Evolutionary conservation across 2,797 vertebrate species (phyloP), one percentile per base, ranked within the genome.

Genomic region (Kryptolebias ocellatus): DNA sequence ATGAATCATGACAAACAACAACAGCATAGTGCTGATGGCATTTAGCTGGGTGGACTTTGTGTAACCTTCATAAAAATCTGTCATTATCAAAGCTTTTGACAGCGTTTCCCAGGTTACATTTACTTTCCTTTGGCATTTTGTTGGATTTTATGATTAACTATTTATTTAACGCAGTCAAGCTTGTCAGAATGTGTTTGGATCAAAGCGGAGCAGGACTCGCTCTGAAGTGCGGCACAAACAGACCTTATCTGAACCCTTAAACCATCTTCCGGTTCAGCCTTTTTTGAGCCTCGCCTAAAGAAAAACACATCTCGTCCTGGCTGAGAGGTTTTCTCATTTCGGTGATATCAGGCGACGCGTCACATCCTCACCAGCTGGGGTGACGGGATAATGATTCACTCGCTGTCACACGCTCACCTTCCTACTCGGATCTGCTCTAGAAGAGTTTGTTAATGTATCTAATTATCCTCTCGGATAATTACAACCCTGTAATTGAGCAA

Each of bases 281-380:
- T 58, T 44, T 16, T 70, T 71, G 64, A 57, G 20, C 20, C 20
- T 24, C 42, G 18, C 54, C 24, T 1, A 45, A 59, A 69, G 51
- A 59, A 15, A 14, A 24, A 74, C 29, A 0, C 60, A 49, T 74
- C 68, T 39, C 2, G 47, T 74, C 60, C 27, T n/a, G 45, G 66
- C 69, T 34, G 68, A 79, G 79, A 81, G 71, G 56, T 53, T 80
- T 79, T 80, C 70, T 76, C 53, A 52, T 72, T 54, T 37, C 54
- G 74, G 72, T 77, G 34, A 74, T 62, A 83, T 78, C 73, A 80
- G 69, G 72, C 71, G 27, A 64, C 76, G 86, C 79, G 87, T 86
- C 73, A 86, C 72, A 71, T 90, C 88, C 80, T 83, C 75, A 74
- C 85, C 88, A 87, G 79, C 87, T 85, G 89, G 81, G 83, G 85